phyloP scores from a whole-genome alignment of 2,888 invertebrate species.

The Linnaemya vulpina region DNA sequence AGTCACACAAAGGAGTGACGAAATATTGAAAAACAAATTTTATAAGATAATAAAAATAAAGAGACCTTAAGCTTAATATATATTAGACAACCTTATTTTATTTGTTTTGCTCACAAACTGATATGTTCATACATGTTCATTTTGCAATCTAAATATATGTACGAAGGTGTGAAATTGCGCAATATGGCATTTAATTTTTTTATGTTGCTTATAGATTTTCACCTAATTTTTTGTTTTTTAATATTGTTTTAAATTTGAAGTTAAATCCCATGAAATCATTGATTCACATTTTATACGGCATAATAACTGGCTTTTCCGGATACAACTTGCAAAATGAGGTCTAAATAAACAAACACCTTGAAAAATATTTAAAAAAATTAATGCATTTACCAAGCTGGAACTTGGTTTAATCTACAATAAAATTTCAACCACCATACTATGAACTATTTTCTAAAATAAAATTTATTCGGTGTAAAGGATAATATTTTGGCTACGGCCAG shows the following conservation, averaged over 20 bases:
- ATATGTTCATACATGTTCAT: no score
- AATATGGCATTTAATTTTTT: no score
- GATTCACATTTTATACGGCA: constrained; percentile 70
- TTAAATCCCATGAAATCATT: constrained; percentile 44
- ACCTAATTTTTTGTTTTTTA: not conserved
- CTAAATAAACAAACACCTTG: not conserved
- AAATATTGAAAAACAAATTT: no score
- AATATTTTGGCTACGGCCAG: not conserved
- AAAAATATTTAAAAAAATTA: constrained; percentile 14
- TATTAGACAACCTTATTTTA: not conserved
- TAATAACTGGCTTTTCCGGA: constrained; percentile 73
- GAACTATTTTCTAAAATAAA: not conserved
- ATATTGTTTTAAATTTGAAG: constrained; percentile 4
- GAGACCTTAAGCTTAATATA: no score
- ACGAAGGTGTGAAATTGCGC: no score
- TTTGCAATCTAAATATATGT: no score
- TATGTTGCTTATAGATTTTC: not conserved
- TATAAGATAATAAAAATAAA: no score
- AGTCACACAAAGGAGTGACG: no score
- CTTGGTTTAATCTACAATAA: constrained; percentile 60
- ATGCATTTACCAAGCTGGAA: constrained; percentile 68
- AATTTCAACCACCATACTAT: constrained; percentile 19
- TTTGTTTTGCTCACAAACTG: no score
- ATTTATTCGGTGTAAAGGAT: not conserved
- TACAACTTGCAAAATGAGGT: constrained; percentile 53